Percentiles rank a stretch among this genome's conserved stretches.
Conservation (phyloP, 2,888 invertebrate species). For the Leptinotarsa haldemani region DNA sequence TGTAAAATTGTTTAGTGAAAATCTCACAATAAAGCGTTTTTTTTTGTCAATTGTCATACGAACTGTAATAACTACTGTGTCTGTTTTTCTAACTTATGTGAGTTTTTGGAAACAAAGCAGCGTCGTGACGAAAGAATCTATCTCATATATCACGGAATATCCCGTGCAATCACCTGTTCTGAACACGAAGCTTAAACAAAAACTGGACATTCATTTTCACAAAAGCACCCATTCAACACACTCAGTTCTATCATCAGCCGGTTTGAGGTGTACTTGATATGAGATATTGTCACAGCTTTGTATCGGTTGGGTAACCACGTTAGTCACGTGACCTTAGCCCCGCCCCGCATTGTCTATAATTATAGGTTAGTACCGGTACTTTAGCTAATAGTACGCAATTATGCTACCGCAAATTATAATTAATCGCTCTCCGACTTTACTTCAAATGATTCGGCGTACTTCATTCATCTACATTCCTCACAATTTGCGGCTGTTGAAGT, state of each 20-base stretch:
- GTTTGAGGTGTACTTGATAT: conserved; percentile 49
- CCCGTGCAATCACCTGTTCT: not conserved
- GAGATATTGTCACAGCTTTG: conserved; percentile 54
- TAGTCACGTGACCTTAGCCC: conserved; percentile 47
- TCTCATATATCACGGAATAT: not conserved
- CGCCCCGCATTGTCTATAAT: conserved; percentile 64
- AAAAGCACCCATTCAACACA: conserved; percentile 48
- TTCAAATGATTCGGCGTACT: conserved; percentile 31
- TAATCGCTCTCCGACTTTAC: conserved; percentile 54
- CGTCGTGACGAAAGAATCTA: not conserved
- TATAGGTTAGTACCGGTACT: conserved; percentile 59
- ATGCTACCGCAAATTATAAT: conserved; percentile 63
- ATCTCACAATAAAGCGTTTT: too few relatives aligned
- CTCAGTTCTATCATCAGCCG: conserved; percentile 46
- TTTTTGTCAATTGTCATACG: too few relatives aligned
- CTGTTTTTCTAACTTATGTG: too few relatives aligned
- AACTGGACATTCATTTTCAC: conserved; percentile 6
- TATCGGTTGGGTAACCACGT: conserved; percentile 33
- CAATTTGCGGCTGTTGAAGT: not conserved
- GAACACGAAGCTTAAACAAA: not conserved
- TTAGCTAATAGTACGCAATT: conserved; percentile 62
- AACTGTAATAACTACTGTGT: too few relatives aligned
- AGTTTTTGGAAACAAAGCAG: too few relatives aligned
- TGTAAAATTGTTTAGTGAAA: too few relatives aligned
- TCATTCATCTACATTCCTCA: conserved; percentile 26